Evolutionary conservation across 2,888 invertebrate genomes (phyloP).

Genomic region (Sarcophaga caerulescens): DNA sequence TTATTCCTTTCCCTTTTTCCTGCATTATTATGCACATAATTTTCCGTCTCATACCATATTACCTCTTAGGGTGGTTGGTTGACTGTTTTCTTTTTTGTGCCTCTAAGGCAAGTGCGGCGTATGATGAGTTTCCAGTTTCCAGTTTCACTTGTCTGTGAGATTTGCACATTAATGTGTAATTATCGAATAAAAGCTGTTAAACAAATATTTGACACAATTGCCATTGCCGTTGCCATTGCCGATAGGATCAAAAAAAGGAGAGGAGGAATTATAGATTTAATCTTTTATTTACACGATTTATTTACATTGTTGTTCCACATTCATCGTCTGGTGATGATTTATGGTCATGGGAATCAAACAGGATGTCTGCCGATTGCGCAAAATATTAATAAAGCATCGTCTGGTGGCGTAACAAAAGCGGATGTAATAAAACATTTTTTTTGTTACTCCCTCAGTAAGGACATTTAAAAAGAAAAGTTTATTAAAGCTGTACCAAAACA

Average conservation of each 20-base stretch:
- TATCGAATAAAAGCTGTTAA: slow-evolving; percentile 73
- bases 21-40: slow-evolving; percentile 65
- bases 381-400: slow-evolving; percentile 63
- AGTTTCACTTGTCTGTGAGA: slow-evolving; percentile 53
- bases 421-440: slow-evolving; percentile 55
- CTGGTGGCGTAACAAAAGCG: slow-evolving; percentile 24
- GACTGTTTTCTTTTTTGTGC: slow-evolving; percentile 7
- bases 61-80: slow-evolving; percentile 19
- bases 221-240: neutral
- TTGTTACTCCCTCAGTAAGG: neutral
- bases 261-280: slow-evolving; percentile 33
- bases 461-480: no score
- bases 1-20: slow-evolving; percentile 37
- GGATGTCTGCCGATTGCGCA: slow-evolving; percentile 57
- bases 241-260: neutral
- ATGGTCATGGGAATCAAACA: slow-evolving; percentile 64
- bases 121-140: slow-evolving; percentile 2
- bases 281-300: slow-evolving; percentile 40
- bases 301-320: slow-evolving; percentile 13
- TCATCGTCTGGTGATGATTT: slow-evolving; percentile 55
- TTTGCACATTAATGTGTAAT: slow-evolving; percentile 76
- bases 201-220: slow-evolving; percentile 64
- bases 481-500: no score
- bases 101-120: slow-evolving; percentile 60
- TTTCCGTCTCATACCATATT: slow-evolving; percentile 44